Evolutionary conservation across 2,113 vertebrate genomes (phyloP), one percentile per base, ranked within the genome.

Genomic region (Galeopterus variegatus): DNA sequence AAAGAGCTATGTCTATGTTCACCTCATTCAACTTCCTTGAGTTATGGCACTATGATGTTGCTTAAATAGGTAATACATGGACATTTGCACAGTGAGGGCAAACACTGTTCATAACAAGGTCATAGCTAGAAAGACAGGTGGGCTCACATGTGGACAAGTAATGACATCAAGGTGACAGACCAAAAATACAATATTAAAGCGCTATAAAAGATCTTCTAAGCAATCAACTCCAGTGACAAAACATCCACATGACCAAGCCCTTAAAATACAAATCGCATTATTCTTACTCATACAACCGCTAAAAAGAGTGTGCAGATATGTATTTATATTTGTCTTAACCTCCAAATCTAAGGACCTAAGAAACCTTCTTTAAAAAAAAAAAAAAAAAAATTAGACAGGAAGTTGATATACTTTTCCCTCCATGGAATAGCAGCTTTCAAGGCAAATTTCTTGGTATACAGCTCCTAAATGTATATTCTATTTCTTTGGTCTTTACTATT

Each of bases 21-120:
- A 99, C 99, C 99, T 99, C 99, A 99, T 99, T 99, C 99, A 99
- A 99, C 98, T 99, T 98, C 98, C 97, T 98, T 99, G 98, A 94
- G 98, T 97, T 93, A 41, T 94, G 90, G 97, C 97, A 97, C 95
- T 97, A 97, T 60, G 94, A 97, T 98, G 98, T 17, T 97, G 98
- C 94, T 97, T 92, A 97, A 98, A 94, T 98, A 98, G 98, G 98
- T 98, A 98, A 98, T 97, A 98, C 98, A 98, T 97, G 97, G 98
- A 97, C 87, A 97, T 98, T 84, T 98, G 97, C 96, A 97, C 97
- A 97, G 81, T 93, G 62, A 98, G 97, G 93, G 65, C 69, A 88
- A 98, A 98, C 85, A 98, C 97, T 97, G 96, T 98, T 99, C 98
- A 99, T 98, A 98, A 97, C 96, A 95, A 98, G 94, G 97, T 84